Conservation (phyloP, 2,888 invertebrate genomes). For the Linyphia triangularis region DNA sequence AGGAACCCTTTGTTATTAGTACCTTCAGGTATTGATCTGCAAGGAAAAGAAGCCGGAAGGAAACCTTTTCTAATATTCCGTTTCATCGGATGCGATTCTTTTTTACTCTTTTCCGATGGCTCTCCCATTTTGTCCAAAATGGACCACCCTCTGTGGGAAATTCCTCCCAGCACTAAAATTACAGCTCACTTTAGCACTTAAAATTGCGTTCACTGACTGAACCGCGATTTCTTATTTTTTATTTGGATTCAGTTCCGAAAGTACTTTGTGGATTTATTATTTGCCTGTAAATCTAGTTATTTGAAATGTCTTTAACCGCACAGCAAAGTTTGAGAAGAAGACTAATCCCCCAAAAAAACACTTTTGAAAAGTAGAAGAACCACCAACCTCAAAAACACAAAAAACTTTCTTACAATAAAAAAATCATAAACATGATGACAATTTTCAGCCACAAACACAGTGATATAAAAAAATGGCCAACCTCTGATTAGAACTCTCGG, state of each 20-base stretch:
- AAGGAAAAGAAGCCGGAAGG: background rate
- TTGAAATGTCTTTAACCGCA: no score
- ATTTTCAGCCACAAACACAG: no score
- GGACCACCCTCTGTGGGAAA: background rate
- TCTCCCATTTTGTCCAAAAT: conserved; percentile 3
- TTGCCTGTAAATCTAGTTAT: no score
- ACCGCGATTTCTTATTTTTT: background rate
- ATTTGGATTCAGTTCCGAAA: conserved; percentile 1
- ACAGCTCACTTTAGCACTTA: conserved; percentile 5
- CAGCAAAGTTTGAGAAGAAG: no score
- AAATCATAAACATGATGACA: no score
- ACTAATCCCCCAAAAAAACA: no score
- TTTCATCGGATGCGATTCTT: conserved; percentile 42
- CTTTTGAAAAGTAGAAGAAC: no score
- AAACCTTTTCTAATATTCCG: conserved; percentile 38
- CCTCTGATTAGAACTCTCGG: no score
- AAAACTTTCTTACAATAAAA: no score
- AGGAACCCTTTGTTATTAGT: conserved; percentile 32
- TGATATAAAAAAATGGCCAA: no score
- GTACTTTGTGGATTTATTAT: no score
- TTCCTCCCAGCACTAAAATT: conserved; percentile 17
- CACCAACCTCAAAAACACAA: no score
- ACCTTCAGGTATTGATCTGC: conserved; percentile 40
- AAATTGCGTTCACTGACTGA: background rate
- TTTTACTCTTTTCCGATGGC: conserved; percentile 9